Conservation (phyloP, 2,113 vertebrate genomes). For the Dolichallabes microphthalmus region DNA sequence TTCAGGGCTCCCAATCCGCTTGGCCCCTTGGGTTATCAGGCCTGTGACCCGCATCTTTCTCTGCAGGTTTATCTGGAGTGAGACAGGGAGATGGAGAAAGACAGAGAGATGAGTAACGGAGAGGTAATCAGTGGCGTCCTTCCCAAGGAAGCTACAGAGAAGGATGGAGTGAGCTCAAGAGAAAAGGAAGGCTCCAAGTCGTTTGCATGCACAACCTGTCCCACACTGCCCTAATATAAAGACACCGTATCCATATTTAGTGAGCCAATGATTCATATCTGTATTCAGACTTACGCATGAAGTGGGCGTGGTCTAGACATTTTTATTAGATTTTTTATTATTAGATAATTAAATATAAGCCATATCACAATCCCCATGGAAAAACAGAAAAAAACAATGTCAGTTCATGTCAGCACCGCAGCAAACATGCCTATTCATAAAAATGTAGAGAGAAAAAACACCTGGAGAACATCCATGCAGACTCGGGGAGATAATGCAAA, state of each 20-base stretch:
- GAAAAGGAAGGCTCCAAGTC: not conserved
- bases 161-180: not conserved
- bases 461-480: not conserved
- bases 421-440: not conserved
- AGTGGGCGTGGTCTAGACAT: not conserved
- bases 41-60: slow-evolving; percentile 97
- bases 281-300: not conserved
- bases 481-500: not conserved
- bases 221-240: not conserved
- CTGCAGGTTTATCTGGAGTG: slow-evolving; percentile 91
- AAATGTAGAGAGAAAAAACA: not conserved
- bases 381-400: not conserved
- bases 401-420: not conserved
- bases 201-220: not conserved
- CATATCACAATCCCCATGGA: not conserved
- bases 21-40: slow-evolving; percentile 97
- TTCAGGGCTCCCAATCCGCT: slow-evolving; percentile 96
- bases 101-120: slow-evolving; percentile 13
- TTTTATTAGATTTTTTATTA: not conserved
- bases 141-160: not conserved
- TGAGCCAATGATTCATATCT: not conserved
- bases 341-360: not conserved
- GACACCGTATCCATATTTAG: not conserved
- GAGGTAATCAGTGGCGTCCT: slow-evolving; percentile 33
- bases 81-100: slow-evolving; percentile 9